phyloP scores from a whole-genome alignment of 2,888 invertebrate species.

The Dasypolia templi region DNA sequence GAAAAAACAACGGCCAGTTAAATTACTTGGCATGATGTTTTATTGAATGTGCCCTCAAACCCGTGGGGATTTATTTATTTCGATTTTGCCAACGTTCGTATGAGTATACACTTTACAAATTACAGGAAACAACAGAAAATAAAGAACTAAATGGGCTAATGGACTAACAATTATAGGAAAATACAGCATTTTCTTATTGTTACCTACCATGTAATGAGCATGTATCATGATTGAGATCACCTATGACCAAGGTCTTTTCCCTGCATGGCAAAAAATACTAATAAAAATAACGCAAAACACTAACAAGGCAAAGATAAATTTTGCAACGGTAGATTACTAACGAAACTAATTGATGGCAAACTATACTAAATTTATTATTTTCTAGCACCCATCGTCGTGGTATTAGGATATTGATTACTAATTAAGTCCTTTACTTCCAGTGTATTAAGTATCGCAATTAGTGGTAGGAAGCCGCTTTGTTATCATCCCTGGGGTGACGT shows the following conservation, averaged over 20 bases:
- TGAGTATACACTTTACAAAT: no score
- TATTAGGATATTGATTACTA: conserved; percentile 58
- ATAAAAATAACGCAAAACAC: neutral
- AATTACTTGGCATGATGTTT: neutral
- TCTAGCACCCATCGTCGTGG: conserved; percentile 11
- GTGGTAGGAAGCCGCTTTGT: conserved; percentile 44
- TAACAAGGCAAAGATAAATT: conserved; percentile 23
- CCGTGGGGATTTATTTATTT: no score
- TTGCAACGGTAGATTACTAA: neutral
- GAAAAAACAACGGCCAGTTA: neutral
- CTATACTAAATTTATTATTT: conserved; percentile 48
- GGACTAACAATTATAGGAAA: no score
- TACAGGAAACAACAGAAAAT: no score
- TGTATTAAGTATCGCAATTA: conserved; percentile 61
- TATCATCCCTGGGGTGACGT: conserved; percentile 38
- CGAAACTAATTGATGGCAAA: conserved; percentile 30
- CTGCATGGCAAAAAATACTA: neutral
- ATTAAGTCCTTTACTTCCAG: conserved; percentile 52
- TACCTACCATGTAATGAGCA: no score
- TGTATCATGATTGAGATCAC: no score
- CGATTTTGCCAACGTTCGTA: no score
- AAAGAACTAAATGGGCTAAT: no score
- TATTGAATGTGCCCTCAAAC: neutral
- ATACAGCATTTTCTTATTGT: no score
- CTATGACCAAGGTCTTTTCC: neutral